Evolutionary conservation across 2,888 invertebrate genomes (phyloP), one percentile per base, ranked within the genome.

Genomic region (Conomelus anceps): DNA sequence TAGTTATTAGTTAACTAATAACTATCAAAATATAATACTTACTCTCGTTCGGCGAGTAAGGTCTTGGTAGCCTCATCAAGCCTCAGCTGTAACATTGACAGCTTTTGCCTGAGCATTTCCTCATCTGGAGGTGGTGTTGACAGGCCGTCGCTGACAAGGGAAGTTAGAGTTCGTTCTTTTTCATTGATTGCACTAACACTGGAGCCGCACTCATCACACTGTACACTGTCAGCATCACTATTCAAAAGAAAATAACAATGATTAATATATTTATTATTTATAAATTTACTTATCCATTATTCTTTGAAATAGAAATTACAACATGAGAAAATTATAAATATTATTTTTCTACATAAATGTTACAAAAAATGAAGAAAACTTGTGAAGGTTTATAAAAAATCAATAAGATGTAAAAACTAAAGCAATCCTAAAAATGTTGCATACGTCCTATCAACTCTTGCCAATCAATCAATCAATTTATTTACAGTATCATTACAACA

Each of bases 11-110:
- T n/a, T n/a, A n/a, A n/a, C n/a, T n/a, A n/a, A n/a, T n/a, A n/a
- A n/a, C n/a, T n/a, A n/a, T n/a, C n/a, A n/a, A 88, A 63, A 88
- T 23, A 86, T 89, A 93, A 86, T 89, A 93, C 95, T 94, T 94
- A 97, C 97, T 96, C 96, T 94, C 96, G 94, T 93, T 97, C 97
- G 22, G 94, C 94, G 91, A 95, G 95, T 88, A 97, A 94, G 0
- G 96, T 96, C 93, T 96, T 96, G 20, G 96, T 95, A 1, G 96
- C 95, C 92, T 97, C 97, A 90, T 97, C 96, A 29, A 97, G 92
- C 91, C 96, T 94, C 90, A 96, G 93, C 92, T 96, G 96, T 85
- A 96, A 92, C 94, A 95, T 95, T 0, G 95, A 95, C 92, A 96
- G 93, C 92, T 95, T 95, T 91, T 96, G 95, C 90, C 95, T 92